phyloP scores from a whole-genome alignment of 1,140 invertebrate genomes.

The Drosophila ohnishii region DNA sequence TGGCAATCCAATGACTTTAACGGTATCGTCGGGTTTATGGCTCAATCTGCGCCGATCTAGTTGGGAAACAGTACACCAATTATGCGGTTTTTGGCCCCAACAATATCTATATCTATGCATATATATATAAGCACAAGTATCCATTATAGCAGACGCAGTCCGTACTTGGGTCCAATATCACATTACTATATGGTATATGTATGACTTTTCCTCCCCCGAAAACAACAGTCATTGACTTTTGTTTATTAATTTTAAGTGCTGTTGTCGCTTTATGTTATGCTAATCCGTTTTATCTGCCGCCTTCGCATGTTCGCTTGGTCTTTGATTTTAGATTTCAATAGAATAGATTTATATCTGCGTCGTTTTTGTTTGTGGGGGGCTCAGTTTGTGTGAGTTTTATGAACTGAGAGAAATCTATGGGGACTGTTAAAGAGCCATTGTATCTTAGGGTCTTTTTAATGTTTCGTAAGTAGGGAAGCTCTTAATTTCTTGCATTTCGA shows the following conservation, averaged over 20 bases:
- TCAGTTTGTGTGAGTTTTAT: not conserved
- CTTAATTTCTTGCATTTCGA: not conserved
- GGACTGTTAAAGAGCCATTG: not conserved
- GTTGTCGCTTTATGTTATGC: slow-evolving; percentile 39
- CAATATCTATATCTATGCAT: slow-evolving; percentile 10
- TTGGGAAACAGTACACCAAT: slow-evolving; percentile 38
- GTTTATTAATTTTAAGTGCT: slow-evolving; percentile 58
- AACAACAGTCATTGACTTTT: slow-evolving; percentile 50
- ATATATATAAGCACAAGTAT: slow-evolving; percentile 27
- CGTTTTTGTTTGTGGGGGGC: slow-evolving; percentile 19
- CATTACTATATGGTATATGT: slow-evolving; percentile 26
- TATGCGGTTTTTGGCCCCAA: slow-evolving; percentile 46
- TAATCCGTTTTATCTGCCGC: slow-evolving; percentile 50
- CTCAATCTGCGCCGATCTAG: slow-evolving; percentile 34
- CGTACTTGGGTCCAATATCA: slow-evolving; percentile 72
- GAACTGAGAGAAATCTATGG: slow-evolving; percentile 6
- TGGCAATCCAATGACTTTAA: slow-evolving; percentile 39
- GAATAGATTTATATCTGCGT: slow-evolving; percentile 36
- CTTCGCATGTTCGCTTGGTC: slow-evolving; percentile 29
- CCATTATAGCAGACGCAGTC: slow-evolving; percentile 16
- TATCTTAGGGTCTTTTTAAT: not conserved
- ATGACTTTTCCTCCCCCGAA: not conserved
- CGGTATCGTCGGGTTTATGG: slow-evolving; percentile 34
- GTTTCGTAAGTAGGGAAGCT: no score
- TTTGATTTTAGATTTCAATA: slow-evolving; percentile 49